Evolutionary conservation across 2,888 invertebrate species (phyloP), one percentile per base, ranked within the genome.

Genomic region (Trichacis sp.): DNA sequence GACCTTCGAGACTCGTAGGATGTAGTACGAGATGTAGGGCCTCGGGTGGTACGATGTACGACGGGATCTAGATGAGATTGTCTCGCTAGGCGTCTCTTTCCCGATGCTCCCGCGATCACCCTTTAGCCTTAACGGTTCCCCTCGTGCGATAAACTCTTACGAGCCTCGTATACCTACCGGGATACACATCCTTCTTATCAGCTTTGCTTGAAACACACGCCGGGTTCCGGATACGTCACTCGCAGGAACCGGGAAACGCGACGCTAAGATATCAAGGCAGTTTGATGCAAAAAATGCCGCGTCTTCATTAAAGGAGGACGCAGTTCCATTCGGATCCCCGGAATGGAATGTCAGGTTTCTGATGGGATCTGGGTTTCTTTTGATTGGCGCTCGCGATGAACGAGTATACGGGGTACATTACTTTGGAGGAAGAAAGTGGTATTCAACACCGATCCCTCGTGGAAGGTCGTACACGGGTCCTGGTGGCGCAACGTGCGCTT

Each of bases 51-150:
- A 80, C 81, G 81, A 84, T 83, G 77, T 84, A 83, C 82, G 83
- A 82, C 74, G 81, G 83, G 81, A 82, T 83, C 79, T 80, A 82
- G 81, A 84, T 84, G 83, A 84, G 82, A 84, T 83, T 84, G 81
- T 83, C 80, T 80, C 77, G 76, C 76, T 77, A 80, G 75, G 75
- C 74, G 69, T 68, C 69, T 66, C 67, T 64, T 66, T 68, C 63
- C 71, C 63, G 57, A 67, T 64, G 74, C 76, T n/a, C n/a, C 75
- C 73, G 65, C 73, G 68, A 77, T 75, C 73, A 77, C 77, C 77
- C 77, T 77, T 76, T 77, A 79, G 76, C 77, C 76, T 77, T 79
- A 77, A 76, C 76, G 72, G 75, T 69, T 52, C 71, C 73, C 73
- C 74, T 75, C 75, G 73, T 76, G 75, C 77, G 78, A 79, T 78